Percentiles rank a stretch among this genome's conserved stretches.
These are phyloP conservation scores for Propithecus perrieri DNA, from an alignment of 2,797 vertebrate species.

Conservation along the genomic window DNA sequence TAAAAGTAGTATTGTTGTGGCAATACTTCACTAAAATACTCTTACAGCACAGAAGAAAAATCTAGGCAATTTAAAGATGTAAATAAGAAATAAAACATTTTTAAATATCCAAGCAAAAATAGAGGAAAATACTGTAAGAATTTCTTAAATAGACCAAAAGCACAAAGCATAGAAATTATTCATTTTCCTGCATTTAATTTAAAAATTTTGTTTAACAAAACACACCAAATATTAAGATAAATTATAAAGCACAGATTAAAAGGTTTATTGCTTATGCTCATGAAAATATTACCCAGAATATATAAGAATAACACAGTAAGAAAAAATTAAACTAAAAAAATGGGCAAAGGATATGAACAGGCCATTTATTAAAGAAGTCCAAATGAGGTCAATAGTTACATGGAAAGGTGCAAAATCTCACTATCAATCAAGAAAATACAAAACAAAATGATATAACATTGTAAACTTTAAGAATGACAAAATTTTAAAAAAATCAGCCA, in stretches of 20 bases:
- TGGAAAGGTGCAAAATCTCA: slow-evolving; percentile 5
- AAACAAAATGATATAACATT: not conserved
- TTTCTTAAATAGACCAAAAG: not conserved
- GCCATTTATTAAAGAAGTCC: not conserved
- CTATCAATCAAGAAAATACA: not conserved
- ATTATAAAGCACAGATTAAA: not conserved
- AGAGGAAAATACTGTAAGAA: not conserved
- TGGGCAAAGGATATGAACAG: not conserved
- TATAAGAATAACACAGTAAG: not conserved
- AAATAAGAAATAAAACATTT: slow-evolving; percentile 24
- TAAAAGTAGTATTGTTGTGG: not conserved
- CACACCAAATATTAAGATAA: not conserved
- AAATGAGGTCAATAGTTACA: not conserved
- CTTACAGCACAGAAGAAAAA: not conserved
- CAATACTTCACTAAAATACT: not conserved
- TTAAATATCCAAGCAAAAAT: not conserved
- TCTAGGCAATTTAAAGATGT: not conserved
- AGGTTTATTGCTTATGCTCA: not conserved
- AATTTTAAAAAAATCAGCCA: not conserved
- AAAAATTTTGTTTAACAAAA: slow-evolving; percentile 4
- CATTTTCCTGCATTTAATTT: not conserved
- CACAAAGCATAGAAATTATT: not conserved
- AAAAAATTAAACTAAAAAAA: not conserved
- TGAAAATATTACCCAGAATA: not conserved
- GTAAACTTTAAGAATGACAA: not conserved